Evolutionary conservation across 1,140 invertebrate genomes (phyloP).

Genomic region (Tenebrio molitor): DNA sequence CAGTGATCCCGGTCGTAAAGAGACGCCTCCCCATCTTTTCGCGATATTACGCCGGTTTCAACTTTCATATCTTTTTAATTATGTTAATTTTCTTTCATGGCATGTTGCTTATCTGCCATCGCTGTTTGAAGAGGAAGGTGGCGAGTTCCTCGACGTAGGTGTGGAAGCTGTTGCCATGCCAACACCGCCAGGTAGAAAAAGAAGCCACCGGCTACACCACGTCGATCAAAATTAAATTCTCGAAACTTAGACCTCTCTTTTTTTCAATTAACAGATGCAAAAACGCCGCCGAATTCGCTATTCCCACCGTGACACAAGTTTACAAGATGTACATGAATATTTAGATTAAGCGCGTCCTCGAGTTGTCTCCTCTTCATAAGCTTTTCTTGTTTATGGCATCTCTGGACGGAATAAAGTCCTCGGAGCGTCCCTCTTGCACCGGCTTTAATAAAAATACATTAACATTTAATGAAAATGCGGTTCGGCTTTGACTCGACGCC

Average conservation of each 20-base stretch:
- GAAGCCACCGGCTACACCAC: no score
- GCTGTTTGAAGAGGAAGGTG: neutral
- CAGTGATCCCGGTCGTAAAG: constrained; percentile 24
- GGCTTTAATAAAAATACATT: constrained; percentile 53
- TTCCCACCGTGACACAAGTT: constrained; percentile 42
- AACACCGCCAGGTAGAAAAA: no score
- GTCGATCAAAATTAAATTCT: no score
- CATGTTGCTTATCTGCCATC: constrained; percentile 46
- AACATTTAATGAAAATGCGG: constrained; percentile 52
- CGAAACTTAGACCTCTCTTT: neutral
- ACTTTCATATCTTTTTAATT: constrained; percentile 51
- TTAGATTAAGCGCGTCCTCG: constrained; percentile 40
- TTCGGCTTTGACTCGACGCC: constrained; percentile 4
- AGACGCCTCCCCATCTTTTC: constrained; percentile 30
- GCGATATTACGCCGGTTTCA: constrained; percentile 35
- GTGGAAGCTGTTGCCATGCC: no score
- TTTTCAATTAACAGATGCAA: constrained; percentile 30
- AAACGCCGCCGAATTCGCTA: constrained; percentile 36
- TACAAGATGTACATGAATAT: constrained; percentile 44
- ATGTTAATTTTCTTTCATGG: constrained; percentile 50
- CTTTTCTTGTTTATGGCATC: constrained; percentile 42
- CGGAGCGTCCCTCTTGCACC: constrained; percentile 26
- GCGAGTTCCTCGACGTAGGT: constrained; percentile 4
- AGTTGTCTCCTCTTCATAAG: constrained; percentile 35
- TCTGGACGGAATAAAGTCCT: constrained; percentile 36